Evolutionary conservation across 2,797 vertebrate species (phyloP).

Genomic region (Macropus fuliginosus): DNA sequence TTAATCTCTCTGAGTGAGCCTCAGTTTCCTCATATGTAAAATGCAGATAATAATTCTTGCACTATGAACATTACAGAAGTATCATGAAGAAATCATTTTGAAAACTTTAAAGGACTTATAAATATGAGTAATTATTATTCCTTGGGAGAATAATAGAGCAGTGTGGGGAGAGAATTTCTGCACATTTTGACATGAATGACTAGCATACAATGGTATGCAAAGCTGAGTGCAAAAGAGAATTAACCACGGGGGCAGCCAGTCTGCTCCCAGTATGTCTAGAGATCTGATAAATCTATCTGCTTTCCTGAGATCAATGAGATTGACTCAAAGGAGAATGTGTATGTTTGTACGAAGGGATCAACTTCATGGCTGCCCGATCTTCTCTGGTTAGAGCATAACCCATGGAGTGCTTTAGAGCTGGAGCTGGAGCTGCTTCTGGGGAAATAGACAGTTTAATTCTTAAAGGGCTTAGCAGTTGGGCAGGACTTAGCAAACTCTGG

Average conservation of each 20-base stretch:
- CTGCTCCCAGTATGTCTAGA: conserved; percentile 63
- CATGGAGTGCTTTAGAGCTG: neutral
- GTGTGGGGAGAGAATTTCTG: neutral
- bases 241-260: conserved; percentile 49
- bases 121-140: neutral
- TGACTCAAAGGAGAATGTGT: neutral
- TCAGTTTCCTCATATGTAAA: neutral
- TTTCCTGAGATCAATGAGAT: neutral
- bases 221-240: conserved; percentile 76
- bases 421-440: neutral
- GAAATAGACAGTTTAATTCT: neutral
- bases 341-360: neutral
- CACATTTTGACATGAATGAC: neutral
- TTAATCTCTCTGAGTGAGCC: neutral
- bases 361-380: neutral
- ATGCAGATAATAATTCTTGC: neutral
- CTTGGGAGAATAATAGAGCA: neutral
- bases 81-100: neutral
- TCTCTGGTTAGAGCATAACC: neutral
- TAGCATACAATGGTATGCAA: conserved; percentile 53
- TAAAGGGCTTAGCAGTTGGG: neutral
- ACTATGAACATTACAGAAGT: neutral
- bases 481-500: neutral
- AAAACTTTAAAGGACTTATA: neutral
- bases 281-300: conserved; percentile 63